These are phyloP conservation scores for Luidia sarsii DNA, from an alignment of 53 echinoderm and acorn worm genomes.

Conservation along the genomic window DNA sequence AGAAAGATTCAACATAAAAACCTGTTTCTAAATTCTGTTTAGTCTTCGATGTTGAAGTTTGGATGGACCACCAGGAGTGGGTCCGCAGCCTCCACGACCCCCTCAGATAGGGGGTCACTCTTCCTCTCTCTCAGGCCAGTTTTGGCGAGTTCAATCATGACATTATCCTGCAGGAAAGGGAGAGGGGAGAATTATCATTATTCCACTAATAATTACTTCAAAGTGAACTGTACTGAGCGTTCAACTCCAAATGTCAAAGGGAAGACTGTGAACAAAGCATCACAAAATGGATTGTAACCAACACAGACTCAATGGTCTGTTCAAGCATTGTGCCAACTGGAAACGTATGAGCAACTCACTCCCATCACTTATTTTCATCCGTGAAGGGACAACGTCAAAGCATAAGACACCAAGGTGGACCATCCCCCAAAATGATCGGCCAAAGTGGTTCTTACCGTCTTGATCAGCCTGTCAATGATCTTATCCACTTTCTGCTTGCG, in stretches of 20 bases:
- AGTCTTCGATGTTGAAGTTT: constrained; percentile 86
- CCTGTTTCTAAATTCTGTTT: background rate
- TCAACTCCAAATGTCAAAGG: too few species aligned
- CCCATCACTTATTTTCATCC: too few species aligned
- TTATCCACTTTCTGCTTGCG: constrained; percentile 94
- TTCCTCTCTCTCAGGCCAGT: constrained; percentile 77
- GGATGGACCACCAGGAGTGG: constrained; percentile 93
- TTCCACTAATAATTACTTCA: too few species aligned
- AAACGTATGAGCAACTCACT: too few species aligned
- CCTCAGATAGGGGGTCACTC: constrained; percentile 55
- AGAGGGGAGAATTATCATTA: too few species aligned
- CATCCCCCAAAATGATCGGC: background rate
- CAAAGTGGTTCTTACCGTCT: constrained; percentile 67
- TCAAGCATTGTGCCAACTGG: too few species aligned
- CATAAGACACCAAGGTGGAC: background rate
- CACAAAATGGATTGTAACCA: too few species aligned
- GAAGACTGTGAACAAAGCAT: too few species aligned
- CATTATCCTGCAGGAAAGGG: constrained; percentile 74
- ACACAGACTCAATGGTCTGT: too few species aligned
- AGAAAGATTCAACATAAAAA: too few species aligned
- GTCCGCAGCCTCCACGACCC: constrained; percentile 67
- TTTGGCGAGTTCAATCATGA: constrained; percentile 88
- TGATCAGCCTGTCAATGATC: constrained; percentile 84
- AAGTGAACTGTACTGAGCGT: too few species aligned
- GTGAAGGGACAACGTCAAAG: too few species aligned